Conservation (phyloP, 2,888 invertebrate species). For the Dryobotodes eremita region DNA sequence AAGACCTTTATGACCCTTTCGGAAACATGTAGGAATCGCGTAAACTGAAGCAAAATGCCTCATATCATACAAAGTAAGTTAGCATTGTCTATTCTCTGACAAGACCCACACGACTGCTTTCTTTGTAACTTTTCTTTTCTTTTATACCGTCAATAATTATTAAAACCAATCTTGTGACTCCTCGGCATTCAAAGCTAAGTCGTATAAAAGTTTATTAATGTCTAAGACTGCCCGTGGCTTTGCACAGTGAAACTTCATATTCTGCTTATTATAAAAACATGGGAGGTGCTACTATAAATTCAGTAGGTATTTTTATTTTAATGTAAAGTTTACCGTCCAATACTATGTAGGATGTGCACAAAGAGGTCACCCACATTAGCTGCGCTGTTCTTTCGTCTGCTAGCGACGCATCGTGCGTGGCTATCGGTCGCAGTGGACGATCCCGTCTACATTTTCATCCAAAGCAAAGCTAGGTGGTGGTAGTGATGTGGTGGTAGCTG, state of each 20-base stretch:
- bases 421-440: neutral
- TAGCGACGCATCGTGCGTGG: neutral
- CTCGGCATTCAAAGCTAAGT: constrained; percentile 27
- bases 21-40: no score
- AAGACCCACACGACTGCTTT: neutral
- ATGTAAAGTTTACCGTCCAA: neutral
- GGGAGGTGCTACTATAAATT: constrained; percentile 1
- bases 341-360: neutral
- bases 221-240: constrained; percentile 26
- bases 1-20: neutral
- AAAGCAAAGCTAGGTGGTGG: neutral
- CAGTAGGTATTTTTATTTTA: neutral
- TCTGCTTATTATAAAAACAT: constrained; percentile 35
- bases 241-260: constrained; percentile 41
- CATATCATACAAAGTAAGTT: neutral
- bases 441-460: neutral
- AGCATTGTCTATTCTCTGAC: neutral
- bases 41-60: neutral
- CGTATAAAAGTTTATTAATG: constrained; percentile 48
- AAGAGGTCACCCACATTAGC: neutral
- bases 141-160: constrained; percentile 22
- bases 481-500: no score
- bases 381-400: neutral
- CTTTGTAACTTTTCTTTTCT: neutral
- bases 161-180: constrained; percentile 21